Evolutionary conservation across 2,888 invertebrate species (phyloP), one percentile per base, ranked within the genome.

Genomic region (Temnothorax rugatulus): DNA sequence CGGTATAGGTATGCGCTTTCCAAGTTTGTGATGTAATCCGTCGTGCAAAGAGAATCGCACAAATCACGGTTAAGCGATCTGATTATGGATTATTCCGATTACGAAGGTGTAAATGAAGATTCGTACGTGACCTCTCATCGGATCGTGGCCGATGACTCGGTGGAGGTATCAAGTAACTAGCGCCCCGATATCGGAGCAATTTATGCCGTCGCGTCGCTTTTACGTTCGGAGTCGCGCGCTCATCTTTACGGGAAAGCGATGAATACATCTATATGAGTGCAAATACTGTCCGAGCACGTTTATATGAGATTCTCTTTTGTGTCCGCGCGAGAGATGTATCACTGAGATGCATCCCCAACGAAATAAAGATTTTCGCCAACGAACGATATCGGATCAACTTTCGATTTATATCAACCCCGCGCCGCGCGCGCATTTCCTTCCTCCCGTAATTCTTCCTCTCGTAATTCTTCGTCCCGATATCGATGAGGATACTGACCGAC

Each of bases 41-140:
- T 3, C 47, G 47, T 54, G 41, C 52, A 54, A 68, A 54, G 68
- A 29, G 57, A 38, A 68, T 63, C 63, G 44, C 50, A 41, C 74
- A 82, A 74, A 59, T 64, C 47, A 64, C 75, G n/a, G 29, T 44
- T 77, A 84, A 82, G 50, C 25, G 57, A 41, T 74, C 77, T 85
- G 71, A 84, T 87, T 86, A 83, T 68, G 66, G 69, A 84, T 85
- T 84, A 83, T 87, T 86, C 77, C 81, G 38, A 25, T 38, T 74
- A 57, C 68, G 66, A 68, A 61, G 74, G 61, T 64, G 41, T 57
- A 84, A 87, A 91, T 89, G 88, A 85, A 89, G 88, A 91, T 74
- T 84, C 76, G 88, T 88, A 91, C 91, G 92, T 92, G 92, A 92
- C 89, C 86, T 76, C 85, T 87, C 90, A 91, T 91, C 84, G 86